Percentiles rank a stretch among this genome's conserved stretches.
These are phyloP conservation scores for Dendrolimus punctatus DNA, from an alignment of 1,140 invertebrate species.

Conservation along the genomic window DNA sequence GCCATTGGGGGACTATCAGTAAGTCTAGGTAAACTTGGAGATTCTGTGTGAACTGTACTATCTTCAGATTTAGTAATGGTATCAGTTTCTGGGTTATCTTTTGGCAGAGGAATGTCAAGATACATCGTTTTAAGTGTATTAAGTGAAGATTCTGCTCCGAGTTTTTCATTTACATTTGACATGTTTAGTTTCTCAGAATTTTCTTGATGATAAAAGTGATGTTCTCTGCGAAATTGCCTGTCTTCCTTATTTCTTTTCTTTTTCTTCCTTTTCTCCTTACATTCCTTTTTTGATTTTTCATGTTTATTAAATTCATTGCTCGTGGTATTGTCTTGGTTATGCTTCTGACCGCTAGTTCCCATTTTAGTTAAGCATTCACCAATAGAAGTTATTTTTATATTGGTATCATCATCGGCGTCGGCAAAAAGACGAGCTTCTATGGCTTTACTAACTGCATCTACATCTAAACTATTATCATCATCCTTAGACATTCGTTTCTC, in stretches of 20 bases:
- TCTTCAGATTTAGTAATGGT: constrained; percentile 37
- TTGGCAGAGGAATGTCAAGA: constrained; percentile 51
- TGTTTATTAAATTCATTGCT: constrained; percentile 46
- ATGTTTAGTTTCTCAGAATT: constrained; percentile 34
- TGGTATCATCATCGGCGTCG: constrained; percentile 61
- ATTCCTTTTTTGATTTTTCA: constrained; percentile 73
- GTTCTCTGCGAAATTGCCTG: constrained; percentile 77
- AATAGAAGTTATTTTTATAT: constrained; percentile 40
- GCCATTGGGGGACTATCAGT: constrained; percentile 56
- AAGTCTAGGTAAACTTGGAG: constrained; percentile 64
- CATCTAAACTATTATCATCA: constrained; percentile 85
- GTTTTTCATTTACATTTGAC: constrained; percentile 22
- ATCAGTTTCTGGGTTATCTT: constrained; percentile 30
- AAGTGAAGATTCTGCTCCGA: constrained; percentile 29
- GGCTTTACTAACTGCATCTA: constrained; percentile 84
- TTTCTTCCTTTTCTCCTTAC: constrained; percentile 86
- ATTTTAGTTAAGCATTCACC: constrained; percentile 34
- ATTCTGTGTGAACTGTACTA: constrained; percentile 35
- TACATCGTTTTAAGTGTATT: constrained; percentile 49
- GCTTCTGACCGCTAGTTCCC: background rate
- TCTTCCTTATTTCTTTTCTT: constrained; percentile 87
- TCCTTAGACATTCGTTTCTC: constrained; percentile 73
- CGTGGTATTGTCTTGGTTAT: constrained; percentile 9
- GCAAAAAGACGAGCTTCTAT: constrained; percentile 85
- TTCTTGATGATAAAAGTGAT: constrained; percentile 75